Evolutionary conservation across 2,888 invertebrate species (phyloP).

Genomic region (Ariolimax columbianus): DNA sequence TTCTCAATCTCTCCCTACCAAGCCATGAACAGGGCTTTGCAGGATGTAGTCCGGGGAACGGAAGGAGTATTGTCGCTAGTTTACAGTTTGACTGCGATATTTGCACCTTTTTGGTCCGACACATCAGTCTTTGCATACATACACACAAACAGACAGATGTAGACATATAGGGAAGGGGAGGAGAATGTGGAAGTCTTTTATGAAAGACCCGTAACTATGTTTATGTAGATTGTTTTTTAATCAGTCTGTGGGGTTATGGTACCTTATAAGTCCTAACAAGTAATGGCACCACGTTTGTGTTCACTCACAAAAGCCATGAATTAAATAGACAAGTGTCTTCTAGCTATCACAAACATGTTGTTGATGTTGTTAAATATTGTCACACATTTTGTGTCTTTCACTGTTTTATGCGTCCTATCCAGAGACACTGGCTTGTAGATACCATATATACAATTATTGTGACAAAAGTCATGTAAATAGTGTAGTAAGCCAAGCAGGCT

Average conservation of each 20-base stretch:
- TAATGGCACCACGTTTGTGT: conserved; percentile 16
- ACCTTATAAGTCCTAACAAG: neutral
- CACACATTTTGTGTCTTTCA: conserved; percentile 19
- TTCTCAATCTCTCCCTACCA: too few species aligned
- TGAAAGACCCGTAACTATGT: too few species aligned
- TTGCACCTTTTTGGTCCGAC: too few species aligned
- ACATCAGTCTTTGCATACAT: too few species aligned
- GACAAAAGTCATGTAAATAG: neutral
- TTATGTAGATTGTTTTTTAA: neutral
- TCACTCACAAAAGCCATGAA: conserved; percentile 4
- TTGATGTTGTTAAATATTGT: neutral
- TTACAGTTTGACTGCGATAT: too few species aligned
- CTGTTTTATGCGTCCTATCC: neutral
- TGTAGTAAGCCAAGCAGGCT: neutral
- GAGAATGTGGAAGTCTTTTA: too few species aligned
- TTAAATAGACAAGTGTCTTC: neutral
- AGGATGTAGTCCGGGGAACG: too few species aligned
- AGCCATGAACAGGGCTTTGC: too few species aligned
- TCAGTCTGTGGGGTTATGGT: neutral
- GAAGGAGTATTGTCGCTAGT: too few species aligned
- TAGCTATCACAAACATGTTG: neutral
- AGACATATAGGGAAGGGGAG: too few species aligned
- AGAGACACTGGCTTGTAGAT: conserved; percentile 8
- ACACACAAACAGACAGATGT: too few species aligned
- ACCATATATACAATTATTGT: neutral